Evolutionary conservation across 2,797 vertebrate genomes (phyloP), one percentile per base, ranked within the genome.

Genomic region (Cossypha niveicapilla): DNA sequence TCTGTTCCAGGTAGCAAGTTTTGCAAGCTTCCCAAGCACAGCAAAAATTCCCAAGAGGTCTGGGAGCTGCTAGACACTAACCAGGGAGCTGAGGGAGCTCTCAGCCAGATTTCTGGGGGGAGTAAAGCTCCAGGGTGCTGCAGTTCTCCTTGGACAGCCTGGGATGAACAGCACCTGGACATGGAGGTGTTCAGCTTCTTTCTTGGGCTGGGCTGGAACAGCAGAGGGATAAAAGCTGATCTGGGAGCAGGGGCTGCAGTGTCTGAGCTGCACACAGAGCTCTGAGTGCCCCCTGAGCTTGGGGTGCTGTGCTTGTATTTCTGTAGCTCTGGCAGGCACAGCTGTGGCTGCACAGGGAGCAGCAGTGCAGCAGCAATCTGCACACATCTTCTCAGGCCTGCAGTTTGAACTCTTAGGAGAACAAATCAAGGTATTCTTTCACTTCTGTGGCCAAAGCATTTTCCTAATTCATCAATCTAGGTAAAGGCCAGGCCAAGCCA

Each of bases 301-400:
- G 1, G 3, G 11, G 1, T 27, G 21, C 25, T 28, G 17, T 1
- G 10, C 10, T 5, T 75, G 19, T 34, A 0, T 39, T 47, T 63
- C 3, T 27, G 41, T 6, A 7, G 53, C 17, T 77, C 10, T 35
- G 53, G 57, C 58, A 45, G 25, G 23, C 28, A 5, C 8, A 18
- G 57, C 56, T 58, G 27, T 19, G 67, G 13, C 63, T 56, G 39
- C 27, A 4, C 34, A 9, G 51, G 66, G 30, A 34, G 34, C 67
- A 71, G 61, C 74, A 41, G 48, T 24, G 54, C 67, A n/a, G 28
- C 44, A 11, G 17, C 77, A 68, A 37, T 21, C 17, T n/a, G 21
- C 10, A 4, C 37, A 44, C 18, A n/a, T 25, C 50, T 84, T 63
- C 72, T 56, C 50, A 37, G 71, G 37, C 53, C 50, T 61, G 30